Evolutionary conservation across 2,888 invertebrate genomes (phyloP), one percentile per base, ranked within the genome.

Genomic region (Dione vanillae): DNA sequence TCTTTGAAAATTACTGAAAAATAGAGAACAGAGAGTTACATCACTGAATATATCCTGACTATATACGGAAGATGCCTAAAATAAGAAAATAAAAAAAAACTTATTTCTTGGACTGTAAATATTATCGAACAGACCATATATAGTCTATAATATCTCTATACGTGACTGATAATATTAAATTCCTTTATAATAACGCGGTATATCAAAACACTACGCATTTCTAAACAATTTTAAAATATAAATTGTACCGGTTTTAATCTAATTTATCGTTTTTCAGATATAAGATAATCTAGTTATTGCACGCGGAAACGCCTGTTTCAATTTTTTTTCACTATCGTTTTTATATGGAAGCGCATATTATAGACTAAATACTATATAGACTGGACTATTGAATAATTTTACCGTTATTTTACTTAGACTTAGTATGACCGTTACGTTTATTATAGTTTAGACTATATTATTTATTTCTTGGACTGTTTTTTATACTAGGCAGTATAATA

Each of bases 321-420:
- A 14, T 40, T 19, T 27, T 10, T 9, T n/a, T 43, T 10, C 10
- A 16, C n/a, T n/a, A 61, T 43, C 14, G 10, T 43, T 20, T 45
- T n/a, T 14, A 61, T n/a, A 35, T 61, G 61, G 61, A 61, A 61
- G 61, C 61, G 61, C 61, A 61, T 16, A n/a, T 61, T 61, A 45
- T 10, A 61, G n/a, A 54, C 27, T 61, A 61, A n/a, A 27, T n/a
- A 14, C 45, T 61, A 45, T 27, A 20, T 43, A 45, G 43, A 45
- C 43, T 61, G 61, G 61, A 45, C 61, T 61, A 45, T 35, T 11
- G 10, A 10, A 49, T 9, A 11, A 35, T 20, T 35, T n/a, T 27
- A 9, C 12, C 10, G 2, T 27, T 27, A n/a, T n/a, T n/a, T n/a
- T n/a, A n/a, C n/a, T n/a, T 35, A 56, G 6, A 37, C 37, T 37